These are phyloP conservation scores for Nemopilema nomurai DNA, from an alignment of 30 jellyfish, hydroid and myxozoan genomes.

Conservation along the genomic window DNA sequence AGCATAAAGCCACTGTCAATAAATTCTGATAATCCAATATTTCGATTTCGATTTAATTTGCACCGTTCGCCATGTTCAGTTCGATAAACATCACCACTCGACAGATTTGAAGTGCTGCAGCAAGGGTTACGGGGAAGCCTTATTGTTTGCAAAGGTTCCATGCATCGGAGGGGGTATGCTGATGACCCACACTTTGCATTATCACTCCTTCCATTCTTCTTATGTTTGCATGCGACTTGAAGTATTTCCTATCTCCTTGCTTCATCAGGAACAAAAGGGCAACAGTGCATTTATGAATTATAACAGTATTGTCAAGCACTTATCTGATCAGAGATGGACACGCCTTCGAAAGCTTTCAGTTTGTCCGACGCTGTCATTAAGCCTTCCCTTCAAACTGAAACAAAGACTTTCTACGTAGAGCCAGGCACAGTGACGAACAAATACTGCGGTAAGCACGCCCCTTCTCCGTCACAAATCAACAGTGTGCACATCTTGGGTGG, in stretches of 20 bases:
- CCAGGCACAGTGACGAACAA: not conserved
- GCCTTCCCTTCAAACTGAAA: no score
- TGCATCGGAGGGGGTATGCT: not conserved
- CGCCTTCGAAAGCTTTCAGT: not conserved
- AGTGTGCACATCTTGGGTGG: not conserved
- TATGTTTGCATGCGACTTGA: not conserved
- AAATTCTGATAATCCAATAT: constrained; percentile 35
- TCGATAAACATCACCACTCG: constrained; percentile 1
- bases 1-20: constrained; percentile 3
- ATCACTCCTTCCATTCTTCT: not conserved
- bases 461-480: not conserved
- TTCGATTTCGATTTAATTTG: not conserved
- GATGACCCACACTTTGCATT: not conserved
- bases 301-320: not conserved
- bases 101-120: not conserved
- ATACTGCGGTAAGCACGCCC: no score
- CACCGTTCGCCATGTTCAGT: not conserved
- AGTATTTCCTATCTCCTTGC: not conserved
- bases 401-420: not conserved
- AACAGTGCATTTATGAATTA: not conserved
- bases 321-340: not conserved
- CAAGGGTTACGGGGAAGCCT: not conserved
- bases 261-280: not conserved
- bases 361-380: not conserved
- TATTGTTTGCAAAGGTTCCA: not conserved